Conservation (phyloP, 2,888 invertebrate genomes). For the Timema podura region DNA sequence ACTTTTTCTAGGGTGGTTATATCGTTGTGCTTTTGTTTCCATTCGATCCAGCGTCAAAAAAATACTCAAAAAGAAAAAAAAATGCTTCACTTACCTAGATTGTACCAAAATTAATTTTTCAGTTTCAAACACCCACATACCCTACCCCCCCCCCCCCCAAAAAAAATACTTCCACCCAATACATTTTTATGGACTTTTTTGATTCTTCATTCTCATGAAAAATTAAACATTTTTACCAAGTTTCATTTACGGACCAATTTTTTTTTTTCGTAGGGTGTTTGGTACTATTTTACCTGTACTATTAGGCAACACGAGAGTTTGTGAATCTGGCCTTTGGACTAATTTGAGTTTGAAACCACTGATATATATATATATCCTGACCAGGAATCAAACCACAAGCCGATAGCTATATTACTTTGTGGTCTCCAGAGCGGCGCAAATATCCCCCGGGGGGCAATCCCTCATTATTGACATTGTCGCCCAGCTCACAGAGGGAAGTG, state of each 20-base stretch:
- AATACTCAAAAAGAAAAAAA: neutral
- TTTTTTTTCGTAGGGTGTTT: too few relatives aligned
- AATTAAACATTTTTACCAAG: conserved; percentile 1
- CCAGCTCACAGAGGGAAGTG: conserved; percentile 27
- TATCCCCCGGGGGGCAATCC: neutral
- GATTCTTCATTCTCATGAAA: conserved; percentile 1
- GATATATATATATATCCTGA: too few relatives aligned
- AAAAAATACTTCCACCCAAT: neutral
- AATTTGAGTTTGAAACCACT: too few relatives aligned
- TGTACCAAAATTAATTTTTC: neutral
- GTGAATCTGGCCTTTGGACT: too few relatives aligned
- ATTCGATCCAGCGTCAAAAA: neutral
- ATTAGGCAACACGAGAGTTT: too few relatives aligned
- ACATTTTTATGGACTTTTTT: conserved; percentile 1
- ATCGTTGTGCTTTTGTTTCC: neutral
- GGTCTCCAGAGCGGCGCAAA: too few relatives aligned
- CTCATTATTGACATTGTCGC: conserved; percentile 3
- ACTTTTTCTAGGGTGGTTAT: neutral
- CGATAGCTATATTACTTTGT: too few relatives aligned
- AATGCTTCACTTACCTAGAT: neutral
- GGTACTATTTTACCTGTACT: too few relatives aligned
- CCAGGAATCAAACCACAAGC: too few relatives aligned
- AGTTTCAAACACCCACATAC: neutral
- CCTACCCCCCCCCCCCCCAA: neutral
- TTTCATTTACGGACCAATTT: too few relatives aligned